A percentile compares a stretch with the other conserved stretches of the same genome.
These are phyloP conservation scores for Reticulitermes lucifugus DNA, from an alignment of 2,888 invertebrate species.

Conservation along the genomic window DNA sequence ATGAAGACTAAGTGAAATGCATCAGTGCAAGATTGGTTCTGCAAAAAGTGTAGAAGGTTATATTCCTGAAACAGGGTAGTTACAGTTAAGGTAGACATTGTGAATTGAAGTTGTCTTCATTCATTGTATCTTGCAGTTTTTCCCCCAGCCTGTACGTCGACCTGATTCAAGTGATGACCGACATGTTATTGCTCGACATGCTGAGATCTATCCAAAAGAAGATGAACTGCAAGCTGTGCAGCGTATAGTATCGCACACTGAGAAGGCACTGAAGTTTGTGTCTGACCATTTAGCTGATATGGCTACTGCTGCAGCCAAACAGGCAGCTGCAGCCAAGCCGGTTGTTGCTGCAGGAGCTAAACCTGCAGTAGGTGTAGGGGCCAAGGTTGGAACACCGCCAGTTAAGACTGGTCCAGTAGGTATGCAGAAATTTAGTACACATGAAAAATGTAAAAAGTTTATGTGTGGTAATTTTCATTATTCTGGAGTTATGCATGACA, in stretches of 20 bases:
- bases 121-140: constrained; percentile 54
- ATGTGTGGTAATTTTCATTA: neutral
- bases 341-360: constrained; percentile 17
- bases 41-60: neutral
- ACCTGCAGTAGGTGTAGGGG: constrained; percentile 17
- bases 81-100: neutral
- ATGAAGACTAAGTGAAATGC: no score
- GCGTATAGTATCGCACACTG: constrained; percentile 91
- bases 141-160: constrained; percentile 73
- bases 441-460: neutral
- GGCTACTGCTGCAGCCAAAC: constrained; percentile 57
- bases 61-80: neutral
- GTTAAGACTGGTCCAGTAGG: constrained; percentile 23
- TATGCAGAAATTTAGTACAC: neutral
- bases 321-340: constrained; percentile 42
- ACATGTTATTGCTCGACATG: constrained; percentile 93
- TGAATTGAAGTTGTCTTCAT: constrained; percentile 63
- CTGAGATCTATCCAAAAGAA: constrained; percentile 93
- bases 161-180: constrained; percentile 96
- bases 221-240: constrained; percentile 90
- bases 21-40: neutral
- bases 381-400: constrained; percentile 25
- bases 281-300: constrained; percentile 86
- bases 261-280: constrained; percentile 93
- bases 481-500: neutral